Evolutionary conservation across 92 coral and sea anemone genomes (phyloP).

Genomic region (Heteractis magnifica): DNA sequence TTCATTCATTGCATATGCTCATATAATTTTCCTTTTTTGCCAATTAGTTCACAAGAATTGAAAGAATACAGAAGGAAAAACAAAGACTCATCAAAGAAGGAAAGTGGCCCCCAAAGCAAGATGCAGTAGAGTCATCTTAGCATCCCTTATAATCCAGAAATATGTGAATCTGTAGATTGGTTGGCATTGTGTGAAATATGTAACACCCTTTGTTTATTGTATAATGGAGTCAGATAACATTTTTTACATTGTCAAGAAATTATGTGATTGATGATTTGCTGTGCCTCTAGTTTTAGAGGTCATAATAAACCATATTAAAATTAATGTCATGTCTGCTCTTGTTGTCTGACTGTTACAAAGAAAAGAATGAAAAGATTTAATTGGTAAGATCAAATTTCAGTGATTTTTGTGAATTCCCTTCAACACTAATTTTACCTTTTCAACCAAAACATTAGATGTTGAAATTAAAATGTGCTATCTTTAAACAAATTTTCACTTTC

Average conservation of each 20-base stretch:
- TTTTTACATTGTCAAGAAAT: neutral
- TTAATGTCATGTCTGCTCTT: neutral
- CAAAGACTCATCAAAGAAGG: conserved; percentile 74
- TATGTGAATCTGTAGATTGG: neutral
- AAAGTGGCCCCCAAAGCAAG: conserved; percentile 79
- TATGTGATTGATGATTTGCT: neutral
- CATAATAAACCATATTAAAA: neutral
- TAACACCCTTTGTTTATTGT: neutral
- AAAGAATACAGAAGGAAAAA: conserved; percentile 77
- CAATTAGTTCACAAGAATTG: conserved; percentile 70
- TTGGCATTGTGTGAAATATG: conserved; percentile 10
- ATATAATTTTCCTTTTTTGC: neutral
- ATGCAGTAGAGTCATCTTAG: conserved; percentile 23
- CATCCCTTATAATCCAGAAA: neutral
- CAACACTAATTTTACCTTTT: no score
- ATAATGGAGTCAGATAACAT: neutral
- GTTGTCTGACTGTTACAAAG: neutral
- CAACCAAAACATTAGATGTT: no score
- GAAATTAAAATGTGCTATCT: no score
- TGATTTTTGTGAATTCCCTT: no score
- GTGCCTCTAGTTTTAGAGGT: neutral
- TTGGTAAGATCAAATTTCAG: no score
- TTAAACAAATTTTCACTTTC: no score
- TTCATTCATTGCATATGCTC: neutral
- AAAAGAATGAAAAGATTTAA: no score